Evolutionary conservation across 2,888 invertebrate species (phyloP), one percentile per base, ranked within the genome.

Genomic region (Uloborus plumipes): DNA sequence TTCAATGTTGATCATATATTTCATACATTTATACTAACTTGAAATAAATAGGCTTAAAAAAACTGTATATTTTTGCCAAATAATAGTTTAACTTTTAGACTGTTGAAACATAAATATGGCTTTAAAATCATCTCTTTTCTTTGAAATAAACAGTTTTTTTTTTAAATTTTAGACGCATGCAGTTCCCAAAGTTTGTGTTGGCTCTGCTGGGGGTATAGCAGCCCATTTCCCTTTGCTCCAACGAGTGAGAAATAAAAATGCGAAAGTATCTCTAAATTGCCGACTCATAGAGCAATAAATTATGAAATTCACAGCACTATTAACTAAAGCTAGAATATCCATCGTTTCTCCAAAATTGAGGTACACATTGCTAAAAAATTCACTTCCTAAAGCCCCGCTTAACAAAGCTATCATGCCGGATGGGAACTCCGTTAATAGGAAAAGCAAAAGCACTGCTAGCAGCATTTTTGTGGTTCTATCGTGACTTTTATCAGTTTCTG

Each of bases 241-340:
- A 14, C 66, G 58, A 2, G 92, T 92, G 85, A 92, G 91, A 87
- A 95, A 93, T 87, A 95, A 89, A 87, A 93, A 92, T 14, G 88
- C 86, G 86, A 91, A 91, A 0, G 91, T 91, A 62, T 89, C 87
- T 31, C 98, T 92, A 89, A 98, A 98, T 91, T 97, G 97, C 84
- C 94, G 92, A 84, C 96, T 96, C 97, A 98, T 98, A 72, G 94
- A 92, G 88, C 97, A 97, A 89, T 97, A 98, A 61, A 98, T 91
- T 74, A 97, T 94, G 88, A 98, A 98, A 89, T 97, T 98, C 80
- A 97, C 94, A 0, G 96, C 94, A 11, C 96, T 95, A 89, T 97
- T 98, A 87, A 96, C 90, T 80, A 98, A 91, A 0, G 97, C 97
- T 87, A 97, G 89, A 84, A 96, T 93, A 89, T 98, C 97, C 93